phyloP scores from a whole-genome alignment of 2,797 vertebrate genomes.

The Alexandromys oeconomus region DNA sequence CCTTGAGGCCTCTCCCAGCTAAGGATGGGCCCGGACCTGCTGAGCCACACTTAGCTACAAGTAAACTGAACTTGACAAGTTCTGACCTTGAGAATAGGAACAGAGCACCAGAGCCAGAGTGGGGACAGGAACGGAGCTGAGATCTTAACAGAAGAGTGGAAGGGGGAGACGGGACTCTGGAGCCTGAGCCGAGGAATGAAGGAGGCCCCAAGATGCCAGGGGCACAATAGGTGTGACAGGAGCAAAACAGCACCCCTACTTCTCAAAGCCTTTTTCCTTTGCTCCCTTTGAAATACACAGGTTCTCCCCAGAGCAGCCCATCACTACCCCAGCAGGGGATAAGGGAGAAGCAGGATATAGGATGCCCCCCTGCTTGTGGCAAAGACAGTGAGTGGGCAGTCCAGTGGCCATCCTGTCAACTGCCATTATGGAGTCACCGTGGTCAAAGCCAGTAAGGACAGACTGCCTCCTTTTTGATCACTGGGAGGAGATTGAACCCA shows the following conservation, averaged over 20 bases:
- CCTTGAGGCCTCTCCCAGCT: conserved; percentile 9
- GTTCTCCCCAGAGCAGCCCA: not conserved
- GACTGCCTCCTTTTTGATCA: not conserved
- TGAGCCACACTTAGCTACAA: not conserved
- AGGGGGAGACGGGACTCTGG: not conserved
- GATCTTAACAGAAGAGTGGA: not conserved
- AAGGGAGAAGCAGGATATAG: not conserved
- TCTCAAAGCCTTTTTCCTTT: not conserved
- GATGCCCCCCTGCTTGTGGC: not conserved
- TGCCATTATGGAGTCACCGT: not conserved
- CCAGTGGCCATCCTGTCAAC: not conserved
- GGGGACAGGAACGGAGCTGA: not conserved
- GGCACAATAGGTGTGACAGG: not conserved
- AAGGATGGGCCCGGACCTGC: not conserved
- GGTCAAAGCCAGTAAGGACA: not conserved
- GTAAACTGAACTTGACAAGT: not conserved
- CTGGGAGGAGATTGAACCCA: not conserved
- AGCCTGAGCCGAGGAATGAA: not conserved
- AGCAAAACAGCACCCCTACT: not conserved
- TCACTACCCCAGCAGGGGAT: not conserved
- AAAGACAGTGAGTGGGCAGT: not conserved
- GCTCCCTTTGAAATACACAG: not conserved
- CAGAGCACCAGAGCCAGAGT: not conserved
- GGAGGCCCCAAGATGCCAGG: not conserved
- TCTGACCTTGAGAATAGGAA: not conserved